Conservation (phyloP, 2,888 invertebrate genomes). For the Idaea straminata region DNA sequence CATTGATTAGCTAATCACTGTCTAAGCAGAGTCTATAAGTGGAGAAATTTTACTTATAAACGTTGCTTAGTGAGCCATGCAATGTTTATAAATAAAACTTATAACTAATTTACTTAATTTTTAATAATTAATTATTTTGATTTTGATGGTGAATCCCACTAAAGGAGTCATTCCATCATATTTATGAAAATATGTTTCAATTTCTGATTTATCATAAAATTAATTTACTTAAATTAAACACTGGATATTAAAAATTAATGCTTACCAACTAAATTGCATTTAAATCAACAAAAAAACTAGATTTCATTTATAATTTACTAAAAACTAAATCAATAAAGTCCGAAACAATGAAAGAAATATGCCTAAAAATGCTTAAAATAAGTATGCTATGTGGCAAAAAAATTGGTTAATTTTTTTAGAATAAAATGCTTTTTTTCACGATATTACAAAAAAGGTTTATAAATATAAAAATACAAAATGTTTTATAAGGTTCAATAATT, state of each 20-base stretch:
- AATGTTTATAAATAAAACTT: too few species aligned
- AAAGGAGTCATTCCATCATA: too few species aligned
- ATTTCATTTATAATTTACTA: slow-evolving; percentile 16
- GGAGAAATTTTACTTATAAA: too few species aligned
- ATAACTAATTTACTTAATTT: too few species aligned
- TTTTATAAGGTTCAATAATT: not conserved
- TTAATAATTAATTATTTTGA: too few species aligned
- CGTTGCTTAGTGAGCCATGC: too few species aligned
- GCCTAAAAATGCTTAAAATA: slow-evolving; percentile 14
- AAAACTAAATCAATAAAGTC: slow-evolving; percentile 9
- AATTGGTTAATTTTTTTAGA: not conserved
- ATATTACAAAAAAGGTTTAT: too few species aligned
- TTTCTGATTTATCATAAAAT: not conserved
- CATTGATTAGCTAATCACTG: too few species aligned
- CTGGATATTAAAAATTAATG: not conserved
- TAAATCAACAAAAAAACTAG: slow-evolving; percentile 20
- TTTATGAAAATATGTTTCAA: too few species aligned
- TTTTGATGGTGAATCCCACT: too few species aligned
- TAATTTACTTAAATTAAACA: slow-evolving; percentile 6
- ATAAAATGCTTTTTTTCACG: too few species aligned
- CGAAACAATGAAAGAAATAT: slow-evolving; percentile 11
- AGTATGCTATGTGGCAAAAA: slow-evolving; percentile 9
- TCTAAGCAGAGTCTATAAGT: too few species aligned
- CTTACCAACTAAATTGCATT: slow-evolving; percentile 20
- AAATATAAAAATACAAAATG: not conserved